These are phyloP conservation scores for Cheirogaleus major DNA, from an alignment of 2,797 vertebrate species.

Conservation along the genomic window DNA sequence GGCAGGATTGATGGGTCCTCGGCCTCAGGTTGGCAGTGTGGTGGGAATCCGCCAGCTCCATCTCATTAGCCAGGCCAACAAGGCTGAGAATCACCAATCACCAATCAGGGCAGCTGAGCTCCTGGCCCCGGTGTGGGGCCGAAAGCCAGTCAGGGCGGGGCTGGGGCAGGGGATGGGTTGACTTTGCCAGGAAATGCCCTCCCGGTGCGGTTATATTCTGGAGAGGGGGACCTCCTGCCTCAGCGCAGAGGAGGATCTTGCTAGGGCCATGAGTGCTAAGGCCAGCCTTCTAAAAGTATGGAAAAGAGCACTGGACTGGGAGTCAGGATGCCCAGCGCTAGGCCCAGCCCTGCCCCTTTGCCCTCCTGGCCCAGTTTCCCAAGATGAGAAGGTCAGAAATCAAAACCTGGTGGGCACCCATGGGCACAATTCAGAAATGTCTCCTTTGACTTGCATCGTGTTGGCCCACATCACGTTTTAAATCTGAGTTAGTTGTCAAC, in stretches of 20 bases:
- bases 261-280: not conserved
- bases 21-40: not conserved
- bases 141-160: accelerated
- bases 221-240: too few species aligned
- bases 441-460: not conserved
- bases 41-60: not conserved
- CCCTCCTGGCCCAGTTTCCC: not conserved
- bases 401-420: accelerated
- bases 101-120: not conserved
- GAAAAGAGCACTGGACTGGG: not conserved
- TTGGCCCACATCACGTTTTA: not conserved
- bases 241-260: not conserved
- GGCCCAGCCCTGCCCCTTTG: not conserved
- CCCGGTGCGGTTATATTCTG: too few species aligned
- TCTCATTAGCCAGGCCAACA: not conserved
- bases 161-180: not conserved
- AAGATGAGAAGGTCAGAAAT: not conserved
- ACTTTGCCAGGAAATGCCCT: not conserved
- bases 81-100: not conserved
- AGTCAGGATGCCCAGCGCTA: not conserved
- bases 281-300: not conserved
- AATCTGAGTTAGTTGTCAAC: not conserved
- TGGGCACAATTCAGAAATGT: not conserved
- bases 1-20: slow-evolving; percentile 22
- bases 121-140: not conserved